A percentile compares a stretch with the other conserved stretches of the same genome.
These are phyloP conservation scores for Cryptocephalus primarius DNA, from an alignment of 2,888 invertebrate genomes.

Conservation along the genomic window DNA sequence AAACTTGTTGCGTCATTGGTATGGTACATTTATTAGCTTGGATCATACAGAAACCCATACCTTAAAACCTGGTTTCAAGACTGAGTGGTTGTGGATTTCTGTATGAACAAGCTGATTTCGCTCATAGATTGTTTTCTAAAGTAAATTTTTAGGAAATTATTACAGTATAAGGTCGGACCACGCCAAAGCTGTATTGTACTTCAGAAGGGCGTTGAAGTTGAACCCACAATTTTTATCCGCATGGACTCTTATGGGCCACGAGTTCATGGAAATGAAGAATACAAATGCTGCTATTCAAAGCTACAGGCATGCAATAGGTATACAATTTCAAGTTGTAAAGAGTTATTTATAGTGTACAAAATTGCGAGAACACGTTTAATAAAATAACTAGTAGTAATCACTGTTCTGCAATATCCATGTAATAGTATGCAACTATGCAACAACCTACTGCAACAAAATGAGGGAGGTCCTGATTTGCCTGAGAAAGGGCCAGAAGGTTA, in stretches of 20 bases:
- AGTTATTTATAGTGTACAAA: not conserved
- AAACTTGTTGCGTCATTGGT: conserved; percentile 97
- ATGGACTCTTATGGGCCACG: conserved; percentile 98
- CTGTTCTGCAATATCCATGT: too few species aligned
- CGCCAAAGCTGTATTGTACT: conserved; percentile 95
- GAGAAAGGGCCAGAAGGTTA: too few species aligned
- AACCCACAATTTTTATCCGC: conserved; percentile 92
- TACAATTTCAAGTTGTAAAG: too few species aligned
- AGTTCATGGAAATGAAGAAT: conserved; percentile 98
- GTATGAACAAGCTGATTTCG: too few species aligned
- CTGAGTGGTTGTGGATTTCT: too few species aligned
- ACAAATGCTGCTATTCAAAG: conserved; percentile 98
- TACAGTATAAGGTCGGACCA: conserved; percentile 93
- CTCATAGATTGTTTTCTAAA: too few species aligned
- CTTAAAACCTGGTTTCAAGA: not conserved
- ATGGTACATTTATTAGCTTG: conserved; percentile 21
- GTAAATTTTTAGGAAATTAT: conserved; percentile 66
- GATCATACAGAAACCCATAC: too few species aligned
- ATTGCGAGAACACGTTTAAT: not conserved
- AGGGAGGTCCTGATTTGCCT: too few species aligned
- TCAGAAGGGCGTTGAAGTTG: conserved; percentile 85
- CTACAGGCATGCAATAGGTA: conserved; percentile 92
- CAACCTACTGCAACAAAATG: too few species aligned
- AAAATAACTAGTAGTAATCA: too few species aligned
- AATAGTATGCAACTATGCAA: too few species aligned